A percentile compares a stretch with the other conserved stretches of the same genome.
Evolutionary conservation across 2,113 vertebrate species (phyloP).

Genomic region (Actenoides hombroni): DNA sequence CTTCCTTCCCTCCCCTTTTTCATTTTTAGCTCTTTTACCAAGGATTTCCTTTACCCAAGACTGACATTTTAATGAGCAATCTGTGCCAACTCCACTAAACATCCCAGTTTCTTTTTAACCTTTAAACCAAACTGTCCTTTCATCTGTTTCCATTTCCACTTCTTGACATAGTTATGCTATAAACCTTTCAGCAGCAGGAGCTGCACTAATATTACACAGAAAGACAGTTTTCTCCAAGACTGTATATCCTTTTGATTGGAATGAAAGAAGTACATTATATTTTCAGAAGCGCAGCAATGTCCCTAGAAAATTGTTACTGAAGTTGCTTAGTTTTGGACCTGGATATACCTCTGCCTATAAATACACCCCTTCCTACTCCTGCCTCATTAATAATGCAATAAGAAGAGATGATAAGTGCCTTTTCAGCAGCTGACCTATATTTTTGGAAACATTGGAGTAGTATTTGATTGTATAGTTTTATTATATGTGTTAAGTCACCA

Average conservation of each 20-base stretch:
- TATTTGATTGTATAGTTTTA: not conserved
- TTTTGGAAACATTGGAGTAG: not conserved
- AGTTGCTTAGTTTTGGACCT: not conserved
- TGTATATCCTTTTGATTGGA: not conserved
- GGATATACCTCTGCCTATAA: not conserved
- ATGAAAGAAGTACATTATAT: not conserved
- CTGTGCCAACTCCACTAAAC: not conserved
- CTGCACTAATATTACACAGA: not conserved
- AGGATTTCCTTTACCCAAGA: not conserved
- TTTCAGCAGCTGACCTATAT: not conserved
- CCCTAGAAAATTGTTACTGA: not conserved
- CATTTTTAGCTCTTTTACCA: not conserved
- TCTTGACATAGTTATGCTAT: not conserved
- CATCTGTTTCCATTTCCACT: not conserved
- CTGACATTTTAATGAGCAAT: not conserved
- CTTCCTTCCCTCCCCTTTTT: not conserved
- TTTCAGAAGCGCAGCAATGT: not conserved
- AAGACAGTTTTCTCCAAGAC: not conserved
- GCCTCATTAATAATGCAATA: not conserved
- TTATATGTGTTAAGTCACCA: not conserved
- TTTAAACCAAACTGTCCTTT: constrained; percentile 26
- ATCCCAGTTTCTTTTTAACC: not conserved
- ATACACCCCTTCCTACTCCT: not conserved
- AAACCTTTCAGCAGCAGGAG: not conserved
- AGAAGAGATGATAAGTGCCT: not conserved